phyloP scores from a whole-genome alignment of 2,888 invertebrate species.

The Ophioninae sp. region DNA sequence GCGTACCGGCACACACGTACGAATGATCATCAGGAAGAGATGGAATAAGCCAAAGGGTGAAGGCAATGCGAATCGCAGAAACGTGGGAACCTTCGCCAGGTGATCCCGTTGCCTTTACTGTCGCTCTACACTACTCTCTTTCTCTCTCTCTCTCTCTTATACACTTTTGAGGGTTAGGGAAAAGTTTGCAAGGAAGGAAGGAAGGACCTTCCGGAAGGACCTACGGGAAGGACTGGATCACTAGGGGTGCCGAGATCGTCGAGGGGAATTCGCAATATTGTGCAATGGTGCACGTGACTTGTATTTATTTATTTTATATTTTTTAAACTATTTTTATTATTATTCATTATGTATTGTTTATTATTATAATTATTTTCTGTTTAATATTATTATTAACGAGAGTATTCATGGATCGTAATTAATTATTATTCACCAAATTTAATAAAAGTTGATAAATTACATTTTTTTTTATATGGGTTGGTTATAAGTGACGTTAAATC shows the following conservation, averaged over 20 bases:
- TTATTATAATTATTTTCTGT: too few species aligned
- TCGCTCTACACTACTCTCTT: constrained; percentile 49
- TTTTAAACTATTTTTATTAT: too few species aligned
- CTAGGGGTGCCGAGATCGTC: constrained; percentile 33
- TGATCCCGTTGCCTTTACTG: constrained; percentile 71
- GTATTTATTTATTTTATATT: too few species aligned
- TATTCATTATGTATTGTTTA: too few species aligned
- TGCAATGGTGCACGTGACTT: background rate
- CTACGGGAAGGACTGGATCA: constrained; percentile 52
- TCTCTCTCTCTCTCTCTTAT: constrained; percentile 20
- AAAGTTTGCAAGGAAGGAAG: constrained; percentile 63
- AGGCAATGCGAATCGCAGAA: constrained; percentile 78
- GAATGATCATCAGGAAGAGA: constrained; percentile 60
- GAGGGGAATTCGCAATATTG: background rate
- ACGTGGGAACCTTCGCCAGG: constrained; percentile 81
- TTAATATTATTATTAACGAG: too few species aligned
- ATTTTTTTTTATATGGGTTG: too few species aligned
- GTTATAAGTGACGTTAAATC: too few species aligned
- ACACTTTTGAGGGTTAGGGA: background rate
- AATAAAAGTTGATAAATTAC: too few species aligned
- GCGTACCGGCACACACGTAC: constrained; percentile 49
- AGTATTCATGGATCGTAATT: too few species aligned
- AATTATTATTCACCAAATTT: too few species aligned
- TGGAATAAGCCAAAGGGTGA: constrained; percentile 72
- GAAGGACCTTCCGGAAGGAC: constrained; percentile 70